A percentile compares a stretch with the other conserved stretches of the same genome.
These are phyloP conservation scores for Stigmatopora argus DNA, from an alignment of 2,113 vertebrate genomes.

Conservation along the genomic window DNA sequence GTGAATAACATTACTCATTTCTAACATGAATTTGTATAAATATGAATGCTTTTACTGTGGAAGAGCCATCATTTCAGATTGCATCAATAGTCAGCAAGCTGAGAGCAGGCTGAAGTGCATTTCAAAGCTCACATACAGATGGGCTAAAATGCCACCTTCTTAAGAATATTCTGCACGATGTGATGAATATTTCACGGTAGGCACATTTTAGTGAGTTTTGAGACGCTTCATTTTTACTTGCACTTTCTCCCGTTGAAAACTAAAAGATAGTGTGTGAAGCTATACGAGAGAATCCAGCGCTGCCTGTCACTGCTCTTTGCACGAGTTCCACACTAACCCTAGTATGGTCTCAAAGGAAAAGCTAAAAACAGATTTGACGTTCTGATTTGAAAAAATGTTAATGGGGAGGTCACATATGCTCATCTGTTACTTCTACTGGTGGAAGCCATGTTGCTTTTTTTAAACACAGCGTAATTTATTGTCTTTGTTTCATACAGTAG, in stretches of 20 bases:
- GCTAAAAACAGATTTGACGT: constrained; percentile 16
- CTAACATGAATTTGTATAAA: constrained; percentile 6
- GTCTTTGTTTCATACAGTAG: too few relatives aligned
- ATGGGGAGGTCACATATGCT: constrained; percentile 8
- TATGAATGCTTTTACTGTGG: constrained; percentile 7
- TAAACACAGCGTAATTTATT: too few relatives aligned
- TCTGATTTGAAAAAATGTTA: constrained; percentile 28
- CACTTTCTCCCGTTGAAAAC: constrained; percentile 37
- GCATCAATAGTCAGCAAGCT: constrained; percentile 1
- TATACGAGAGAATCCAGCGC: constrained; percentile 7
- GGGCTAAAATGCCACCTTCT: constrained; percentile 49
- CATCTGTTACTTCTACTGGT: too few relatives aligned
- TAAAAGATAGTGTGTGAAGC: constrained; percentile 22
- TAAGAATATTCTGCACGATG: constrained; percentile 51
- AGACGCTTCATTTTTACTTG: constrained; percentile 34
- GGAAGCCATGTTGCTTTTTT: too few relatives aligned
- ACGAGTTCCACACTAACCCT: constrained; percentile 22
- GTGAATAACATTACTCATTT: neutral
- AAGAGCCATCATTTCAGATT: constrained; percentile 15
- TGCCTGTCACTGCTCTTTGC: constrained; percentile 23
- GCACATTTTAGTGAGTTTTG: constrained; percentile 54
- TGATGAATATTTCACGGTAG: constrained; percentile 63
- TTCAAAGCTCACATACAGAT: constrained; percentile 26
- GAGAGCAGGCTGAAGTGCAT: constrained; percentile 12
- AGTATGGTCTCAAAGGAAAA: constrained; percentile 15